Percentiles rank a stretch among this genome's conserved stretches.
These are phyloP conservation scores for Sus scrofa DNA, from an alignment of 2,113 vertebrate species.

Conservation along the genomic window DNA sequence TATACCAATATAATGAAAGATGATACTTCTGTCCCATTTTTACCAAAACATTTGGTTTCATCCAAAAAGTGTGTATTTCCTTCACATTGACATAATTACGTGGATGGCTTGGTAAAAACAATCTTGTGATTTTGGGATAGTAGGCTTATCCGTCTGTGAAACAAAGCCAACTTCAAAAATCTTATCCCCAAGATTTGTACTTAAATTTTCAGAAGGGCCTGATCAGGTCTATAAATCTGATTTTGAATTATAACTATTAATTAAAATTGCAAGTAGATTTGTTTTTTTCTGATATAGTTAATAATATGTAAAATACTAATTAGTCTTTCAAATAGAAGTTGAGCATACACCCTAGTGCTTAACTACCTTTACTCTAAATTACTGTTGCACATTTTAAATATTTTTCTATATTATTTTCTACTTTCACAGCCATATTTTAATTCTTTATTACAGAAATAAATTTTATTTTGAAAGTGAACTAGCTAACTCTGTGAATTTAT, in stretches of 20 bases:
- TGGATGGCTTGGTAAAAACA: constrained; percentile 40
- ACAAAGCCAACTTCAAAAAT: constrained; percentile 31
- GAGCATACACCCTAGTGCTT: constrained; percentile 45
- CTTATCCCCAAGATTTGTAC: constrained; percentile 12
- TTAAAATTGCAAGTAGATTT: constrained; percentile 57
- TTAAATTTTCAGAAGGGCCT: constrained; percentile 54
- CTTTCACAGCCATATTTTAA: constrained; percentile 74
- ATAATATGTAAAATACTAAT: constrained; percentile 58
- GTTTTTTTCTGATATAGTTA: constrained; percentile 42
- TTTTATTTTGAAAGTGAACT: constrained; percentile 75
- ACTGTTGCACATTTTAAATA: constrained; percentile 67
- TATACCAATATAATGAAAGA: constrained; percentile 31
- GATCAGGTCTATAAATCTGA: neutral
- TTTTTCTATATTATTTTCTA: constrained; percentile 71
- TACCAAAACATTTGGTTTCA: constrained; percentile 48
- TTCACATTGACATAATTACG: constrained; percentile 46
- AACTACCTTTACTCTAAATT: constrained; percentile 61
- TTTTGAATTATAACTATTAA: constrained; percentile 49
- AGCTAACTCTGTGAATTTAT: constrained; percentile 65
- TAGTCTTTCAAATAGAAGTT: constrained; percentile 63
- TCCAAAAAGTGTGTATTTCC: constrained; percentile 34
- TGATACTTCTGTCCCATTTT: neutral
- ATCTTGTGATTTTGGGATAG: constrained; percentile 6
- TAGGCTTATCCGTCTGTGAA: constrained; percentile 38
- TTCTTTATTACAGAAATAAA: constrained; percentile 77